Conservation (phyloP, 2,797 vertebrate genomes). For the Acrossocheilus wenchowensis region DNA sequence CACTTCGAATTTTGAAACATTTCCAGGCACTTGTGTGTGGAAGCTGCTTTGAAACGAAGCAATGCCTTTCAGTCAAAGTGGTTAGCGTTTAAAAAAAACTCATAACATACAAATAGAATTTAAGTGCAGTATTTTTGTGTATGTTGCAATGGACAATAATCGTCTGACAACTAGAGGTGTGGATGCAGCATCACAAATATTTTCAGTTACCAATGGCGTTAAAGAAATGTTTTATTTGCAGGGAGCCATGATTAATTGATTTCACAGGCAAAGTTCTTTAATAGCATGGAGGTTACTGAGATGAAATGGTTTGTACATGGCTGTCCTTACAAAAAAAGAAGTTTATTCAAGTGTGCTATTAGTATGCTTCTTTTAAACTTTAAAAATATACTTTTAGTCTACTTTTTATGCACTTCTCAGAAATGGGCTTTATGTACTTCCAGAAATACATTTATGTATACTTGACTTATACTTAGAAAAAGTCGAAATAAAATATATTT, state of each 20-base stretch:
- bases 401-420: too few relatives aligned
- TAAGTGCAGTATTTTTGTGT: background rate
- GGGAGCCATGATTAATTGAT: background rate
- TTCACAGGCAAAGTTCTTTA: background rate
- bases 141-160: background rate
- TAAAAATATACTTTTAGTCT: too few relatives aligned
- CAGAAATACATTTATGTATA: too few relatives aligned
- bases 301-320: background rate
- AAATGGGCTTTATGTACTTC: too few relatives aligned
- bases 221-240: background rate
- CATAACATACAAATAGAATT: background rate
- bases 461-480: too few relatives aligned
- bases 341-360: too few relatives aligned
- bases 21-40: conserved; percentile 21
- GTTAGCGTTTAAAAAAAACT: background rate
- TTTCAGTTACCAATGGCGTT: background rate
- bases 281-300: background rate
- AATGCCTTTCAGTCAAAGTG: background rate
- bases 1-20: conserved; percentile 49
- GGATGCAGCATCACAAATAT: background rate
- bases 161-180: background rate
- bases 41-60: background rate
- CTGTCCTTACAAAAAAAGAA: too few relatives aligned
- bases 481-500: too few relatives aligned
- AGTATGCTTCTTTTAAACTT: too few relatives aligned